Percentiles rank a stretch among this genome's conserved stretches.
phyloP scores from a whole-genome alignment of 2,797 vertebrate species.

The Cyprinodon diabolis region DNA sequence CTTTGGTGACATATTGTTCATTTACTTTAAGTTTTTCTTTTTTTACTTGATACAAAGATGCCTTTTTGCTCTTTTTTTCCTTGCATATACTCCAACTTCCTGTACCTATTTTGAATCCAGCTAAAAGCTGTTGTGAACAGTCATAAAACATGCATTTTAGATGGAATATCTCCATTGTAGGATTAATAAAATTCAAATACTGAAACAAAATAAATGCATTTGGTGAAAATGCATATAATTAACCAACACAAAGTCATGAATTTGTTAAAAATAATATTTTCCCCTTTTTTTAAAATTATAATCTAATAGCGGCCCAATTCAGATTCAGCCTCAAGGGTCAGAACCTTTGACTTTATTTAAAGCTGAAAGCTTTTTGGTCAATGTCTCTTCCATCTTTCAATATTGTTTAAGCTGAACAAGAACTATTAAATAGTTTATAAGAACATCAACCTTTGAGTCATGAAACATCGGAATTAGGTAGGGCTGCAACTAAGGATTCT shows the following conservation, averaged over 20 bases:
- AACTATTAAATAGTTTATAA: not conserved
- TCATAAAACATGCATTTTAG: too few species aligned
- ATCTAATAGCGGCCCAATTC: not conserved
- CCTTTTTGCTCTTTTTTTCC: too few species aligned
- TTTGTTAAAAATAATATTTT: too few species aligned
- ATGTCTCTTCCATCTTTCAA: not conserved
- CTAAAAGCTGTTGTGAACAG: too few species aligned
- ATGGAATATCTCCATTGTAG: too few species aligned
- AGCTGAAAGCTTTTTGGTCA: not conserved
- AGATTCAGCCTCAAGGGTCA: not conserved
- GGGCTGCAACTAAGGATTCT: too few species aligned
- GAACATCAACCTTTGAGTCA: not conserved
- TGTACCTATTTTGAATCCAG: too few species aligned
- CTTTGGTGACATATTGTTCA: not conserved
- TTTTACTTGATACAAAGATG: too few species aligned
- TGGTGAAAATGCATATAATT: not conserved
- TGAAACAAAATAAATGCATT: not conserved
- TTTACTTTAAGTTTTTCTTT: too few species aligned
- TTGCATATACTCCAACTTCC: too few species aligned
- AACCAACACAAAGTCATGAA: not conserved
- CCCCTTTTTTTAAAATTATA: not conserved
- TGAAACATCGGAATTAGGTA: not conserved
- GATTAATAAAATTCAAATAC: too few species aligned
- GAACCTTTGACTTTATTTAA: not conserved
- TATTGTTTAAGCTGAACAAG: not conserved